Evolutionary conservation across 2,888 invertebrate genomes (phyloP).

Genomic region (Stramonita haemastoma): DNA sequence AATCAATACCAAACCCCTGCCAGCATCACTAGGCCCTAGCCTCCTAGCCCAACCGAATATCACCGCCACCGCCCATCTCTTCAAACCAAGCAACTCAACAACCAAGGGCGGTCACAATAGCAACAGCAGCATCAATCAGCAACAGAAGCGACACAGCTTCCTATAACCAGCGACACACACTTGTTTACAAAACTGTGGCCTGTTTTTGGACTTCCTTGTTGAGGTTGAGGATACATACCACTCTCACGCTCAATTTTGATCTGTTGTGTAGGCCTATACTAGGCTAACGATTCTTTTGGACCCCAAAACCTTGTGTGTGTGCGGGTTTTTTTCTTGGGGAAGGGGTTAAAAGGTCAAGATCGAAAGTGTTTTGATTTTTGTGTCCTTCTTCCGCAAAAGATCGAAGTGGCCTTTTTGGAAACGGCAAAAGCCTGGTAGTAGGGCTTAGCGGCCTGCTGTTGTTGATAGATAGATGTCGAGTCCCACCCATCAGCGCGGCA

Average conservation of each 20-base stretch:
- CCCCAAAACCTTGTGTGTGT: neutral
- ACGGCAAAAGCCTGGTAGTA: neutral
- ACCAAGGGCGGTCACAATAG: neutral
- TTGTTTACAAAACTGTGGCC: neutral
- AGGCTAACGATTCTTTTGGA: neutral
- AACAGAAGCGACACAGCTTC: no score
- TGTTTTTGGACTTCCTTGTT: slow-evolving; percentile 2
- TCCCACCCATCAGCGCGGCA: slow-evolving; percentile 17
- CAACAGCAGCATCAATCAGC: neutral
- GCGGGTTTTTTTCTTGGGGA: neutral
- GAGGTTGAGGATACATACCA: no score
- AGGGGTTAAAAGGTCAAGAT: neutral
- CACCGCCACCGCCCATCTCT: neutral
- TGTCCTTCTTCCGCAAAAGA: neutral
- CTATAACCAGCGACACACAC: neutral
- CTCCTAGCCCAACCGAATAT: neutral
- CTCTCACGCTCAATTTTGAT: neutral
- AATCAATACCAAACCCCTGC: neutral
- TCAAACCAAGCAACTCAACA: neutral
- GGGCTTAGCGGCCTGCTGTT: neutral
- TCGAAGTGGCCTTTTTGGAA: neutral
- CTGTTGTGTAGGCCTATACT: no score
- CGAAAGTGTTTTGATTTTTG: neutral
- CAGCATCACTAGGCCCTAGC: neutral
- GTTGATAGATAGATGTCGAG: slow-evolving; percentile 20